Conservation (phyloP, 2,113 vertebrate species). For the Epinephelus cyanopodus region DNA sequence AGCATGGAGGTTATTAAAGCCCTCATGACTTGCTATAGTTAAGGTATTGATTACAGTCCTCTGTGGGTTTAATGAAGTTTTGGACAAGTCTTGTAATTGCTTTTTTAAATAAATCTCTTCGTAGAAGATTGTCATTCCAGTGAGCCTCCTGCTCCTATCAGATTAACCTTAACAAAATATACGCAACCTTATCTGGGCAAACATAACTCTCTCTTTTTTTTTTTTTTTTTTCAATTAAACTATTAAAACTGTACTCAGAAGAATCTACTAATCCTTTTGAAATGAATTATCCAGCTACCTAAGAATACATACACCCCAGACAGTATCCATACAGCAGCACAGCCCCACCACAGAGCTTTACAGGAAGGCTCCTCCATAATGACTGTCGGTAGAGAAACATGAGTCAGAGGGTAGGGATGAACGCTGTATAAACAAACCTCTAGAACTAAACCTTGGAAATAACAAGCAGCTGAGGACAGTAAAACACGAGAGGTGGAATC, state of each 20-base stretch:
- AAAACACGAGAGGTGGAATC: conserved; percentile 23
- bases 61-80: conserved; percentile 47
- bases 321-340: not conserved
- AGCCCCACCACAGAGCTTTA: conserved; percentile 47
- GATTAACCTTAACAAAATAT: not conserved
- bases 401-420: conserved; percentile 60
- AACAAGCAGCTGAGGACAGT: conserved; percentile 50
- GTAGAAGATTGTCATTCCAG: not conserved
- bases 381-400: conserved; percentile 50
- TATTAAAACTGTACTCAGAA: conserved; percentile 3
- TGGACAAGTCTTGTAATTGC: conserved; percentile 28
- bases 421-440: conserved; percentile 61
- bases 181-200: not conserved
- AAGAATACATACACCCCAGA: not conserved
- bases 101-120: conserved; percentile 30
- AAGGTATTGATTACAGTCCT: conserved; percentile 48
- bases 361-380: conserved; percentile 45
- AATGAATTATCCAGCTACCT: conserved; percentile 1
- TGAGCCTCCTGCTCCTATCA: not conserved
- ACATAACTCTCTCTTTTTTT: conserved; percentile 7
- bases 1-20: conserved; percentile 18
- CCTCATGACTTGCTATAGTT: not conserved
- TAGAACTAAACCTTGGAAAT: conserved; percentile 24
- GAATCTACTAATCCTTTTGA: not conserved
- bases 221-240: conserved; percentile 18